These are phyloP conservation scores for Gracilinanus agilis DNA, from an alignment of 2,113 vertebrate species.

Conservation along the genomic window DNA sequence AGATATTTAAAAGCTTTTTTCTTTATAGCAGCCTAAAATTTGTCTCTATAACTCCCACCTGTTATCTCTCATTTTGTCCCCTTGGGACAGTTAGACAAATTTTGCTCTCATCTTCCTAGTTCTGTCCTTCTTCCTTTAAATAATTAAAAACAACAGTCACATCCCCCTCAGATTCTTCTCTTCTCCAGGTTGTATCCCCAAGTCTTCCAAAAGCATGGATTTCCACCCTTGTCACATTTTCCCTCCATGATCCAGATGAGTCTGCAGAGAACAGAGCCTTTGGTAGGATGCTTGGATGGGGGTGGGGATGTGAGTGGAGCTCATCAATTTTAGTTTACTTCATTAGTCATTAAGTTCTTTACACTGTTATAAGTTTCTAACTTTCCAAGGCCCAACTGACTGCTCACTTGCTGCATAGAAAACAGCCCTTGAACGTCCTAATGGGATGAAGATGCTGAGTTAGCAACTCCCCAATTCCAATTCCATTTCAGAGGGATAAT, in stretches of 20 bases:
- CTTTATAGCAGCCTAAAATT: background rate
- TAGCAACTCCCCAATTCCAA: background rate
- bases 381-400: background rate
- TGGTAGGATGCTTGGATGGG: background rate
- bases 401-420: background rate
- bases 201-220: background rate
- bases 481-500: constrained; percentile 11
- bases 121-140: background rate
- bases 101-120: background rate
- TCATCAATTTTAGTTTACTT: background rate
- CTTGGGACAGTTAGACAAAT: background rate
- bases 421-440: background rate
- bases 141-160: background rate
- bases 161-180: background rate
- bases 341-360: background rate
- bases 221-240: background rate
- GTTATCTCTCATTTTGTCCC: background rate
- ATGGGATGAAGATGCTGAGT: constrained; percentile 19
- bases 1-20: background rate
- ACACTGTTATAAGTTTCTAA: background rate
- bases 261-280: background rate
- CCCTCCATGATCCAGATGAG: background rate
- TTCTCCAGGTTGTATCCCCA: background rate
- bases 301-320: background rate
- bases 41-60: background rate